Conservation (phyloP, 2,113 vertebrate species). For the Engystomops pustulosus region DNA sequence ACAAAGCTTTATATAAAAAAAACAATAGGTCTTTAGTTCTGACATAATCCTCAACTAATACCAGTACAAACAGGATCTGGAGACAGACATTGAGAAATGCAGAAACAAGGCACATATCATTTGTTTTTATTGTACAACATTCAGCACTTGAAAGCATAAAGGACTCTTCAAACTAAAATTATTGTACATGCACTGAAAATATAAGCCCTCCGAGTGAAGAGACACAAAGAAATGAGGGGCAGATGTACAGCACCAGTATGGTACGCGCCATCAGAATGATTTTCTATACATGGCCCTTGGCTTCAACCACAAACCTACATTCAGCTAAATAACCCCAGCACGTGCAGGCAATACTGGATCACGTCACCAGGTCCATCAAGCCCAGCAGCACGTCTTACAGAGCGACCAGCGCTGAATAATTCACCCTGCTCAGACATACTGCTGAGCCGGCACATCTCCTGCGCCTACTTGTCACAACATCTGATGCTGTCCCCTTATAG, state of each 20-base stretch:
- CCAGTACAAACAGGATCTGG: too few relatives aligned
- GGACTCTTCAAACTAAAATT: not conserved
- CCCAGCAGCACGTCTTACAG: not conserved
- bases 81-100: too few relatives aligned
- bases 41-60: too few relatives aligned
- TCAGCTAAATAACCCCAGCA: not conserved
- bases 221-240: not conserved
- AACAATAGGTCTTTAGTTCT: too few relatives aligned
- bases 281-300: not conserved
- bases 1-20: too few relatives aligned
- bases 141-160: not conserved
- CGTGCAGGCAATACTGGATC: not conserved
- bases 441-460: not conserved
- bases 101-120: too few relatives aligned
- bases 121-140: too few relatives aligned
- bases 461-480: not conserved
- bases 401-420: conserved; percentile 3
- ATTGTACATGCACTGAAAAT: not conserved
- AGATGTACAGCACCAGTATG: not conserved
- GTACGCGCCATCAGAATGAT: not conserved
- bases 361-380: not conserved
- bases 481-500: not conserved
- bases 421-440: not conserved
- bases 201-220: too few relatives aligned
- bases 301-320: not conserved